Base-by-base conservation (phyloP, 2,797 vertebrate genomes). In the Coreius guichenoti region DNA sequence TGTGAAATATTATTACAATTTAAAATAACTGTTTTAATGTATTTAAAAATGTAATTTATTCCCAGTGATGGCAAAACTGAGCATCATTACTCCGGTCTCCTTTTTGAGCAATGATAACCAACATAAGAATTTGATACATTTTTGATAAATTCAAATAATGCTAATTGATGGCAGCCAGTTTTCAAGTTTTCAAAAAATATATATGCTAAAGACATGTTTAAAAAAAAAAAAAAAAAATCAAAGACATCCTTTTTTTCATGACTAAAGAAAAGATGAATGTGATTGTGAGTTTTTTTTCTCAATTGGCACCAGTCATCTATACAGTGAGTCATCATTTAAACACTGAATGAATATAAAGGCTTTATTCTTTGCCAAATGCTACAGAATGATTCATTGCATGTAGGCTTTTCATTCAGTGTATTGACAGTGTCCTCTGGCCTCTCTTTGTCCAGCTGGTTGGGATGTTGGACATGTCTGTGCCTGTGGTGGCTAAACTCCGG, bases 391-490 rank as follows among this genome's bases (percentile, higher is more conserved):
- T 80, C 43, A 85, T 29, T 51, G 68, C 33, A 29, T 51, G 54
- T 8, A 26, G 19, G 36, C 23, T 45, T 29, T 81, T 65, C 14
- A 56, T 33, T 51, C n/a, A 56, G 31, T 67, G 31, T 76, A 51
- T 19, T 70, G 31, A 23, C 9, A 7, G 14, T 72, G 39, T 69
- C 17, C 11, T 36, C 26, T 81, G 36, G 12, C 36, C 26, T 84
- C 4, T 88, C 8, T 86, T 31, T 86, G 39, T 86, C 23, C 81
- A 99, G 98, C 90, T 99, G 91, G 95, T 99, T 31, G 97, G 97
- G 85, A 98, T 99, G 97, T 90, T 99, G 92, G 98, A 99, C 91
- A 96, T 97, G 94, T 99, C 98, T 0, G 96, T 99, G 47, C 98
- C 98, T 12, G 97, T 97, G 0, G 98, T 99, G 1, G 97, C 97